Evolutionary conservation across 1,140 invertebrate genomes (phyloP), one percentile per base, ranked within the genome.

Genomic region (Vanessa atalanta): DNA sequence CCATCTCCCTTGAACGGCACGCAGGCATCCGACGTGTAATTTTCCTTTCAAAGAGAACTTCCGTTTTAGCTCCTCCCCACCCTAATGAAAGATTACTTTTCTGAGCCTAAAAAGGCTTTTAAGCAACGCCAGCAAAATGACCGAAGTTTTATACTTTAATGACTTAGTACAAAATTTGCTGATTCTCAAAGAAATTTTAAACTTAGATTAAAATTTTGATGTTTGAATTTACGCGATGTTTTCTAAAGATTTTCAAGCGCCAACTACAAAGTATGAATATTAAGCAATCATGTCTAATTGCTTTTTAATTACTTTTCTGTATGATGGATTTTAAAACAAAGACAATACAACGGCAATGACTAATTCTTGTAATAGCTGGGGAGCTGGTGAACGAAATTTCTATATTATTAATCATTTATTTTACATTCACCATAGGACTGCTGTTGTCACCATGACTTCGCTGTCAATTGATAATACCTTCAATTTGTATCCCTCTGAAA

Each of bases 141-240:
- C 89, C 87, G 88, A 93, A 93, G 86, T 93, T 93, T 93, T 90
- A 91, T 91, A 91, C 89, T 93, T 93, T 93, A 91, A 93, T 91
- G 91, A 93, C 91, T 93, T 93, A 93, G 91, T 93, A 88, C 88
- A 90, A 93, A 93, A 92, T 93, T 93, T 84, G 91, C 89, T 87
- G 91, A 93, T 93, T 91, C 86, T 83, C 88, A 81, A 83, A 91
- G 85, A 93, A 93, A 91, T 89, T 93, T 91, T 93, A 93, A 93
- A 93, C 91, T 93, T 93, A 93, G 91, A 93, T 93, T 93, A 91
- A 91, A 89, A 91, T 91, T 92, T 88, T 82, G 84, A 89, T 84
- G 88, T 91, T 90, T 87, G 82, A 89, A 89, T 88, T 82, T 86
- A 83, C 79, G 83, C 86, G 85, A 90, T 88, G 87, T 89, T 90